Evolutionary conservation across 2,797 vertebrate genomes (phyloP).

Genomic region (Xyrichtys novacula): DNA sequence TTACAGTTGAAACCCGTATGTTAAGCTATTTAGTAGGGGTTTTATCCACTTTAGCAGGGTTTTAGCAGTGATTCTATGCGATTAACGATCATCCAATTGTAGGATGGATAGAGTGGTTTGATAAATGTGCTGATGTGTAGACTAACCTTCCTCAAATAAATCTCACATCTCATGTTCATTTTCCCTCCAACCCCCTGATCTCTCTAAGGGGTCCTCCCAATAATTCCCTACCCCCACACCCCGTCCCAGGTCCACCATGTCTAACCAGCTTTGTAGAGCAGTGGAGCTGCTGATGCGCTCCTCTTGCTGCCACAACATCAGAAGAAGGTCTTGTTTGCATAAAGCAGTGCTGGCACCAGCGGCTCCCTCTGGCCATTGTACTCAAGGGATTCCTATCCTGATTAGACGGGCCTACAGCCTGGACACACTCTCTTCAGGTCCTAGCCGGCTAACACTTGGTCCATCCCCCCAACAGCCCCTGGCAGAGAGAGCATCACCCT

Average conservation of each 20-base stretch:
- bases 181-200: neutral
- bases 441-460: slow-evolving; percentile 50
- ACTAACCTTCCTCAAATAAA: no score
- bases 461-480: slow-evolving; percentile 46
- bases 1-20: neutral
- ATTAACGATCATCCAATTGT: no score
- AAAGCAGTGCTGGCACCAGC: slow-evolving; percentile 29
- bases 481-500: slow-evolving; percentile 63
- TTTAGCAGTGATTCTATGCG: no score
- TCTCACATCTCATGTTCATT: neutral
- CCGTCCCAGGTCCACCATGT: slow-evolving; percentile 59
- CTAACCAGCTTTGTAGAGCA: slow-evolving; percentile 59
- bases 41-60: no score
- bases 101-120: no score
- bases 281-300: slow-evolving; percentile 64
- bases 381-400: slow-evolving; percentile 16
- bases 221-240: neutral
- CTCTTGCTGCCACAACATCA: slow-evolving; percentile 50
- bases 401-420: slow-evolving; percentile 75
- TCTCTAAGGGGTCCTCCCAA: slow-evolving; percentile 14
- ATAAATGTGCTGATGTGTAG: no score
- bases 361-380: slow-evolving; percentile 9
- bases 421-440: slow-evolving; percentile 68
- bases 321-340: slow-evolving; percentile 44
- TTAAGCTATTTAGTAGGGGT: neutral